phyloP scores from a whole-genome alignment of 2,888 invertebrate genomes.

The Corbicula japonica region DNA sequence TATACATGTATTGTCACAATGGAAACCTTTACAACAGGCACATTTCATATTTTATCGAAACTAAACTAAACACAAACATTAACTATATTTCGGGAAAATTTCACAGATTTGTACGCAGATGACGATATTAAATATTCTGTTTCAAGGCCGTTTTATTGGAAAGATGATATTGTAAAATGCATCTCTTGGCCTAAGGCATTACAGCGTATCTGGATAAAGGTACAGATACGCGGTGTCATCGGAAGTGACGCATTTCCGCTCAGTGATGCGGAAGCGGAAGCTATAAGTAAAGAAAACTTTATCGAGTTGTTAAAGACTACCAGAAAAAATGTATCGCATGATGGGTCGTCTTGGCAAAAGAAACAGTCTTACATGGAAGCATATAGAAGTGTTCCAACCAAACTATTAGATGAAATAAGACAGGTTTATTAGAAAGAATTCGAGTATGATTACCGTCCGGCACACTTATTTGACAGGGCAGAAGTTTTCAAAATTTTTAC shows the following conservation, averaged over 20 bases:
- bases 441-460: constrained; percentile 24
- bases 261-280: constrained; percentile 26
- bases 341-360: constrained; percentile 16
- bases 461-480: too few relatives aligned
- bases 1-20: constrained; percentile 71
- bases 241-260: constrained; percentile 41
- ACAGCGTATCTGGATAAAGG: constrained; percentile 54
- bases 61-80: constrained; percentile 37
- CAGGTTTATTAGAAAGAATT: constrained; percentile 47
- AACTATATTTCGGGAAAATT: constrained; percentile 9
- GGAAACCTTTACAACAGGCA: constrained; percentile 66
- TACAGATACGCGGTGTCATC: constrained; percentile 59
- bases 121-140: constrained; percentile 55
- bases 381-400: constrained; percentile 21
- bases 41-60: constrained; percentile 29
- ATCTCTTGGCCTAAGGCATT: constrained; percentile 54
- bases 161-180: constrained; percentile 34
- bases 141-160: constrained; percentile 40
- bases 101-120: constrained; percentile 25
- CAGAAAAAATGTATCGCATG: background rate
- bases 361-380: constrained; percentile 25
- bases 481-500: too few relatives aligned
- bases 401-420: constrained; percentile 31
- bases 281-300: constrained; percentile 26
- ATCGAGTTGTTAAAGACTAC: constrained; percentile 22